A percentile compares a stretch with the other conserved stretches of the same genome.
Evolutionary conservation across 2,113 vertebrate genomes (phyloP).

Genomic region (Megaptera novaeangliae): DNA sequence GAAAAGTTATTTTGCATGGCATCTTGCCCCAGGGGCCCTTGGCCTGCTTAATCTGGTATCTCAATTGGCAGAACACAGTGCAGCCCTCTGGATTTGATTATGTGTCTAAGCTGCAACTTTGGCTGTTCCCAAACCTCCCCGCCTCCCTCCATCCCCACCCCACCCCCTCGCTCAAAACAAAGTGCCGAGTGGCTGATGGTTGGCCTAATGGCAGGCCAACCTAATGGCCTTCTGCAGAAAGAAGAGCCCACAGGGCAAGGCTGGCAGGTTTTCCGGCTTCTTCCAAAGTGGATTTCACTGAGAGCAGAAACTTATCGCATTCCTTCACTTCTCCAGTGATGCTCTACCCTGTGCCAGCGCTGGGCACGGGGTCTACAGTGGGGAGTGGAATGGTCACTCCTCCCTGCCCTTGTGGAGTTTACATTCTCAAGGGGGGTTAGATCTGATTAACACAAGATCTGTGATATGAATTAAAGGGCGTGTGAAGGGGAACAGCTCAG

Average conservation of each 20-base stretch:
- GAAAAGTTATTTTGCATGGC: conserved; percentile 61
- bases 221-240: no score
- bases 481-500: not conserved
- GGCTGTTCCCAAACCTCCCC: not conserved
- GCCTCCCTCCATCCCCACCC: not conserved
- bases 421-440: not conserved
- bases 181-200: not conserved
- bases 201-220: not conserved
- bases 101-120: not conserved
- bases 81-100: not conserved
- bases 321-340: not conserved
- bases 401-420: not conserved
- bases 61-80: conserved; percentile 72
- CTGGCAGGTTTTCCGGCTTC: not conserved
- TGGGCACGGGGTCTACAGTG: rapidly evolving
- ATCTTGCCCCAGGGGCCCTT: conserved; percentile 43
- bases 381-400: not conserved
- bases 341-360: not conserved
- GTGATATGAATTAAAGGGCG: not conserved
- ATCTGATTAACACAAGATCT: not conserved
- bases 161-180: not conserved
- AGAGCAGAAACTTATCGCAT: not conserved
- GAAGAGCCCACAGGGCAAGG: not conserved
- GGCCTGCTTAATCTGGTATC: conserved; percentile 49
- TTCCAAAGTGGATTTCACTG: not conserved